Evolutionary conservation across 2,113 vertebrate genomes (phyloP).

Genomic region (Barbus barbus): DNA sequence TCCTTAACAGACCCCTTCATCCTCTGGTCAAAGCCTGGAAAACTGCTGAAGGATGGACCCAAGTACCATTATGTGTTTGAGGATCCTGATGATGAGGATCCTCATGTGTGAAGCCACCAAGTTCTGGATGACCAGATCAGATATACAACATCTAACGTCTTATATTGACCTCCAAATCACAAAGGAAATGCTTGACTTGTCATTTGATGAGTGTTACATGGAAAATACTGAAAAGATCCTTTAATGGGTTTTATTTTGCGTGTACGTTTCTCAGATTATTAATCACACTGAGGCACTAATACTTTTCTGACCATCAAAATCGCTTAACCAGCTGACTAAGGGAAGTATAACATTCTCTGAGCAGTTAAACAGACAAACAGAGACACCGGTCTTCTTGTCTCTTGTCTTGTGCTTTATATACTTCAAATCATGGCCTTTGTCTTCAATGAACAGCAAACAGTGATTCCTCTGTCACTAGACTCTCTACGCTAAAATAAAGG

Average conservation of each 20-base stretch:
- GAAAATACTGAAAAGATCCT: background rate
- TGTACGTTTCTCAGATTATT: constrained; percentile 38
- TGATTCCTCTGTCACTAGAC: background rate
- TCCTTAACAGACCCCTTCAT: constrained; percentile 71
- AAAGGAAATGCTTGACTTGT: background rate
- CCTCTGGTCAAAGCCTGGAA: constrained; percentile 69
- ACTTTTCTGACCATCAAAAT: constrained; percentile 65
- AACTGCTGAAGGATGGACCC: constrained; percentile 68
- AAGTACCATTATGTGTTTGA: constrained; percentile 71
- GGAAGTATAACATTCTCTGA: constrained; percentile 72
- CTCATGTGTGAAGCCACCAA: constrained; percentile 66
- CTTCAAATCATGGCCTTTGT: background rate
- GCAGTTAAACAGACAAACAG: constrained; percentile 56
- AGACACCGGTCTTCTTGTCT: constrained; percentile 19
- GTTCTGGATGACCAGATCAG: constrained; percentile 65
- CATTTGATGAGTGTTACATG: background rate
- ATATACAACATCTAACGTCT: constrained; percentile 51
- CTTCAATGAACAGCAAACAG: background rate
- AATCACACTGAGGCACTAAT: no score
- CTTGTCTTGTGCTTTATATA: no score
- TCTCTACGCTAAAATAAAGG: background rate
- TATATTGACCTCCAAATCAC: background rate
- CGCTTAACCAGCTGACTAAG: constrained; percentile 61
- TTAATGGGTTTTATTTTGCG: background rate
- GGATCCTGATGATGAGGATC: constrained; percentile 68